These are phyloP conservation scores for Hetaerina americana DNA, from an alignment of 1,140 invertebrate species.

Conservation along the genomic window DNA sequence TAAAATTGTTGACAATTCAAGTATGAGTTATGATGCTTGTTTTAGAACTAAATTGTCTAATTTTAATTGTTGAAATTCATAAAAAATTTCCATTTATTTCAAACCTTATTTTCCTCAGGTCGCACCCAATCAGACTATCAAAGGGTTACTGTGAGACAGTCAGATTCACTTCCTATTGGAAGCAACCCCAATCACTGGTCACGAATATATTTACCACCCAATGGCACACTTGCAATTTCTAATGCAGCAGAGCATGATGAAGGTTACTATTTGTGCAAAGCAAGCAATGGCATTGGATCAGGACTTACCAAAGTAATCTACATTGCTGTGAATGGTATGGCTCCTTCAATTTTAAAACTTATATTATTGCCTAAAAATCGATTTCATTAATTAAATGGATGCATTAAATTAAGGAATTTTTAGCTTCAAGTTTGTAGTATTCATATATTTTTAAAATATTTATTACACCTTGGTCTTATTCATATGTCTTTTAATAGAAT, in stretches of 20 bases:
- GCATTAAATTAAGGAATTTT: no score
- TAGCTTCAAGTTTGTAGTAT: no score
- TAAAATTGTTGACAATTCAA: no score
- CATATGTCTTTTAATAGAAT: no score
- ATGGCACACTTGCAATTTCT: slow-evolving; percentile 21
- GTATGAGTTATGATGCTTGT: no score
- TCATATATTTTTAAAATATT: no score
- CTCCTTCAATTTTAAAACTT: not conserved
- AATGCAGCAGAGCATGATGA: slow-evolving; percentile 29
- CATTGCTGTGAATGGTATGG: slow-evolving; percentile 38
- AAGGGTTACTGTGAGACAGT: not conserved
- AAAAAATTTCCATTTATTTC: no score
- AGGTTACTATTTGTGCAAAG: slow-evolving; percentile 41
- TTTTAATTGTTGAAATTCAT: no score
- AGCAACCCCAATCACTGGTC: not conserved
- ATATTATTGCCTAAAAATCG: no score
- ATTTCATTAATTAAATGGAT: no score
- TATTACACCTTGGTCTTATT: no score
- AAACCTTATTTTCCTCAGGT: not conserved
- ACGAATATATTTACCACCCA: slow-evolving; percentile 4
- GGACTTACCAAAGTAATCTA: slow-evolving; percentile 39
- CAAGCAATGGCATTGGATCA: slow-evolving; percentile 37
- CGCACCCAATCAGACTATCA: not conserved
- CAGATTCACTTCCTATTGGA: not conserved
- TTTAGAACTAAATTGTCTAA: no score